phyloP scores from a whole-genome alignment of 2,113 vertebrate genomes.

The Menidia beryllina region DNA sequence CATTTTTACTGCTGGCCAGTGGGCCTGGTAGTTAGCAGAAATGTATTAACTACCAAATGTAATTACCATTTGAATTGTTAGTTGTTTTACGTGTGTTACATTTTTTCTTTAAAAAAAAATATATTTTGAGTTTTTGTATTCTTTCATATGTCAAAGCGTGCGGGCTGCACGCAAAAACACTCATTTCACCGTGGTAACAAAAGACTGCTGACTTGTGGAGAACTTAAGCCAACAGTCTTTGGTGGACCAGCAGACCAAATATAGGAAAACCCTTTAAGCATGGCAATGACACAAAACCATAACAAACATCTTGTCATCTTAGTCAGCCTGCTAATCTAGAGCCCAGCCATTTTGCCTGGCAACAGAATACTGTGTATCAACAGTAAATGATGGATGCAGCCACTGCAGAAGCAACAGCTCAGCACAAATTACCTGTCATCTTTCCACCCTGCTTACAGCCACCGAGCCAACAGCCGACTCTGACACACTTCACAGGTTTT shows the following conservation, averaged over 20 bases:
- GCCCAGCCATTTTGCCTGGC: neutral
- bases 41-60: too few species aligned
- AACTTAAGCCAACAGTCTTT: too few species aligned
- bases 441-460: conserved; percentile 21
- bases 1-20: neutral
- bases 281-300: neutral
- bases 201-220: too few species aligned
- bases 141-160: too few species aligned
- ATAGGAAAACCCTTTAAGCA: neutral
- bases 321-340: conserved; percentile 6
- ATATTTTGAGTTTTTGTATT: too few species aligned
- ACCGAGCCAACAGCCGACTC: conserved; percentile 16
- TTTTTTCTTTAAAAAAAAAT: too few species aligned
- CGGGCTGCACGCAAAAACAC: too few species aligned
- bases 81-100: too few species aligned
- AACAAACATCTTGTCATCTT: neutral
- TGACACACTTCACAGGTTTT: conserved; percentile 22
- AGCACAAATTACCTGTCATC: conserved; percentile 33
- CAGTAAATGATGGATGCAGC: conserved; percentile 17
- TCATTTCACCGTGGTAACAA: too few species aligned
- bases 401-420: conserved; percentile 41
- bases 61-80: too few species aligned
- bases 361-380: conserved; percentile 8
- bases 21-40: neutral
- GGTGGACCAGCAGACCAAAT: neutral